Percentiles rank a stretch among this genome's conserved stretches.
These are phyloP conservation scores for Rhopilema esculentum DNA, from an alignment of 30 jellyfish, hydroid and myxozoan genomes.

Conservation along the genomic window DNA sequence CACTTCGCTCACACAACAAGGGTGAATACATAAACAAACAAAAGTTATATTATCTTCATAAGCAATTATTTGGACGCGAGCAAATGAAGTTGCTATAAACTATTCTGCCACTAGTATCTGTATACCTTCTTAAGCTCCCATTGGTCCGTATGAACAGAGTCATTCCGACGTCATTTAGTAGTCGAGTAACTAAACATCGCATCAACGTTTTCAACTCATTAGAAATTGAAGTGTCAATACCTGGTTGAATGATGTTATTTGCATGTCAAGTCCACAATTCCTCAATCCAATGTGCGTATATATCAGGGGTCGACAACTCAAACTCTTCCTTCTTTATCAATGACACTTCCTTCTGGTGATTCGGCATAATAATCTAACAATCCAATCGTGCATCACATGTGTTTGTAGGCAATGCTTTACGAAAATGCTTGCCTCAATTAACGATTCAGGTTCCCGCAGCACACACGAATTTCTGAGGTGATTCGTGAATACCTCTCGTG, in stretches of 20 bases:
- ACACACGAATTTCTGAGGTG: constrained; percentile 74
- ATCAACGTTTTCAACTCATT: too few relatives aligned
- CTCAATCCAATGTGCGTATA: constrained; percentile 93
- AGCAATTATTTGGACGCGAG: too few relatives aligned
- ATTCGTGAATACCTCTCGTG: constrained; percentile 77
- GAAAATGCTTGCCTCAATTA: constrained; percentile 98
- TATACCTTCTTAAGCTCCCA: too few relatives aligned
- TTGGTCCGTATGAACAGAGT: too few relatives aligned
- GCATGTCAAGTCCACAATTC: constrained; percentile 96
- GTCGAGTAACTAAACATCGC: too few relatives aligned
- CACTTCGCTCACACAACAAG: too few relatives aligned
- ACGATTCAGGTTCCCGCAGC: constrained; percentile 99
- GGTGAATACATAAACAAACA: too few relatives aligned
- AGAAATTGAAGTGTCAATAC: too few relatives aligned
- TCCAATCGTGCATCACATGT: constrained; percentile 99
- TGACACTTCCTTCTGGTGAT: constrained; percentile 89
- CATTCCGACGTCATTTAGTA: too few relatives aligned
- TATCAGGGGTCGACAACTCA: constrained; percentile 79
- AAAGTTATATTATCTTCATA: too few relatives aligned
- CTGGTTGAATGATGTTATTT: constrained; percentile 94
- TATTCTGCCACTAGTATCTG: too few relatives aligned
- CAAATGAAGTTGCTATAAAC: too few relatives aligned
- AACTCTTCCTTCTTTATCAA: constrained; percentile 82
- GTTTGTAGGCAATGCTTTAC: constrained; percentile 99
- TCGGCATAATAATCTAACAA: constrained; percentile 76